Conservation (phyloP, 2,113 vertebrate species). For the Hylia prasina region DNA sequence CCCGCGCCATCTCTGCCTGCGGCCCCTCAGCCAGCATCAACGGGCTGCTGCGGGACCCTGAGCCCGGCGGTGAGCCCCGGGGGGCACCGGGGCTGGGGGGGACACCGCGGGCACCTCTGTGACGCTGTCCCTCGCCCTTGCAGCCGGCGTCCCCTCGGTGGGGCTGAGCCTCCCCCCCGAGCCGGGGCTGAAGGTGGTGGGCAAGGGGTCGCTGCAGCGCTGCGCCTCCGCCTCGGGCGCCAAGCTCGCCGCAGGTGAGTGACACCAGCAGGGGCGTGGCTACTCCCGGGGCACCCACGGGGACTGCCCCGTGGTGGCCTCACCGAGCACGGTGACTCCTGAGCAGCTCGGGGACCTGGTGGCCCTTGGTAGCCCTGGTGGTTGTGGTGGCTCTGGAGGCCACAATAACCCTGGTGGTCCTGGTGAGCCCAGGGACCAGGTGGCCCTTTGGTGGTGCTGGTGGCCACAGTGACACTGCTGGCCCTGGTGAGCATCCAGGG, state of each 20-base stretch:
- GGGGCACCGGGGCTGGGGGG: fast-evolving
- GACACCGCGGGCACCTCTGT: fast-evolving
- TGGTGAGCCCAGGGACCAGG: neutral
- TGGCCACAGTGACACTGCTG: neutral
- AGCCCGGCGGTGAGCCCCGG: constrained; percentile 60
- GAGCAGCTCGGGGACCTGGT: neutral
- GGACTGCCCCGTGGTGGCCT: neutral
- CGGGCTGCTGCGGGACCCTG: constrained; percentile 83
- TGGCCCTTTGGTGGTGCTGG: no score
- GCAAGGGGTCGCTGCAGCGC: constrained; percentile 77
- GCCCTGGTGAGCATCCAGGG: neutral
- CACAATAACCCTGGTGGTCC: fast-evolving
- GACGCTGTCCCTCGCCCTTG: neutral
- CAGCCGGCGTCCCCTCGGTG: constrained; percentile 69
- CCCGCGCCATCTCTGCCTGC: constrained; percentile 83
- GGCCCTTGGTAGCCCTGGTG: neutral
- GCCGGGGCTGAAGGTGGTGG: constrained; percentile 68
- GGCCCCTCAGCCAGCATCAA: constrained; percentile 84
- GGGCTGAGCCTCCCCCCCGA: constrained; percentile 81
- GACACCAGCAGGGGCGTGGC: fast-evolving
- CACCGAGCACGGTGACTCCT: fast-evolving
- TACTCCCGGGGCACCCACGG: neutral
- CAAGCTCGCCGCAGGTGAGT: constrained; percentile 78
- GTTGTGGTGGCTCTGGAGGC: neutral
- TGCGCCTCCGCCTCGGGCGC: constrained; percentile 78